These are phyloP conservation scores for Apis dorsata DNA, from an alignment of 1,140 invertebrate species.

Conservation along the genomic window DNA sequence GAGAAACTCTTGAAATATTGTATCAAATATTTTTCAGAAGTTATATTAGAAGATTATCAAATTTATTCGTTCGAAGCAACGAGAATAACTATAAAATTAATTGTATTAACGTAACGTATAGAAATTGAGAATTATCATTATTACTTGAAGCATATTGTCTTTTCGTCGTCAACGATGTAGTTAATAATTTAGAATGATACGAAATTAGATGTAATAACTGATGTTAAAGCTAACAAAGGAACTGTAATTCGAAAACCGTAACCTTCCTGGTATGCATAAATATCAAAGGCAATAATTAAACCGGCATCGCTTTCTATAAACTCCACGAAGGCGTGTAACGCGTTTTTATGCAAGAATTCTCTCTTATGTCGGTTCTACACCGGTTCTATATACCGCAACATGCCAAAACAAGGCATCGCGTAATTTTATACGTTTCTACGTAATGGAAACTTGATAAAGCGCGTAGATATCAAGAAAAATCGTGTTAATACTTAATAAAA, in stretches of 20 bases:
- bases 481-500: neutral
- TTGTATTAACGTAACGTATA: too few species aligned
- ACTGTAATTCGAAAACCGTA: constrained; percentile 20
- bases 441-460: constrained; percentile 24
- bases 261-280: constrained; percentile 25
- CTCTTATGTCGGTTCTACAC: constrained; percentile 32
- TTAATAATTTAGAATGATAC: neutral
- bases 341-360: constrained; percentile 49
- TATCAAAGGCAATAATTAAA: constrained; percentile 24
- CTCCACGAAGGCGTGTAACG: constrained; percentile 17
- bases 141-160: neutral
- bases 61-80: too few species aligned
- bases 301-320: constrained; percentile 15
- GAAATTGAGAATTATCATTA: too few species aligned
- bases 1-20: too few species aligned
- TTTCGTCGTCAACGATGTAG: neutral
- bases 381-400: constrained; percentile 17
- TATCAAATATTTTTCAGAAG: too few species aligned
- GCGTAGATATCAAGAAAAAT: neutral
- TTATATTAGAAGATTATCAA: too few species aligned
- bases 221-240: neutral
- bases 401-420: constrained; percentile 33
- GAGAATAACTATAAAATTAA: too few species aligned
- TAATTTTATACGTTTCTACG: constrained; percentile 38
- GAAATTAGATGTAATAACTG: neutral